Evolutionary conservation across 2,797 vertebrate genomes (phyloP).

Genomic region (Anniella stebbinsi): DNA sequence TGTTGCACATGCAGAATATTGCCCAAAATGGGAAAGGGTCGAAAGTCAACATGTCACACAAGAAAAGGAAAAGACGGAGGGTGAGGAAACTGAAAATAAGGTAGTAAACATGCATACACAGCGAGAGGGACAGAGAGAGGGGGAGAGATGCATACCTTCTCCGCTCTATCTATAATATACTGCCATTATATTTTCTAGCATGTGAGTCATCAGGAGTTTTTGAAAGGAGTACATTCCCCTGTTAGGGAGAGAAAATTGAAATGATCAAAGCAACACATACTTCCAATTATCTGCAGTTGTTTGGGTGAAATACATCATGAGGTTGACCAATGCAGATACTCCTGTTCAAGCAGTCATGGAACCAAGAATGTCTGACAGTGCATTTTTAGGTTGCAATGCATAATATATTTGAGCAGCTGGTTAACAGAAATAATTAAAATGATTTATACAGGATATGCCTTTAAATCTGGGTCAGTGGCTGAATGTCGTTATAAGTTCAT

Average conservation of each 20-base stretch:
- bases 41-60: not conserved
- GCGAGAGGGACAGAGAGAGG: too few relatives aligned
- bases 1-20: not conserved
- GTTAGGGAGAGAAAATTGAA: conserved; percentile 35
- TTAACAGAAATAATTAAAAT: conserved; percentile 72
- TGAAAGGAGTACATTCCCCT: conserved; percentile 54
- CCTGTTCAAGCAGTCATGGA: conserved; percentile 55
- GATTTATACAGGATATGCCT: conserved; percentile 65
- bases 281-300: conserved; percentile 71
- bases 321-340: conserved; percentile 70
- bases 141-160: too few relatives aligned
- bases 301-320: conserved; percentile 70
- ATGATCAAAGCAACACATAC: conserved; percentile 68
- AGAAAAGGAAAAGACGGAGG: not conserved
- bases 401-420: conserved; percentile 64
- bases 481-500: conserved; percentile 71
- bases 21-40: not conserved
- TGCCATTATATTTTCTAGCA: conserved; percentile 57
- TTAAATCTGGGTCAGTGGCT: conserved; percentile 69
- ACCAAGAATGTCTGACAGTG: conserved; percentile 60
- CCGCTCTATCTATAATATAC: not conserved
- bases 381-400: conserved; percentile 61
- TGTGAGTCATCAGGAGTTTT: conserved; percentile 42
- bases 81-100: not conserved
- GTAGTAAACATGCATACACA: not conserved